phyloP scores from a whole-genome alignment of 2,888 invertebrate species.

The Geotrupes spiniger region DNA sequence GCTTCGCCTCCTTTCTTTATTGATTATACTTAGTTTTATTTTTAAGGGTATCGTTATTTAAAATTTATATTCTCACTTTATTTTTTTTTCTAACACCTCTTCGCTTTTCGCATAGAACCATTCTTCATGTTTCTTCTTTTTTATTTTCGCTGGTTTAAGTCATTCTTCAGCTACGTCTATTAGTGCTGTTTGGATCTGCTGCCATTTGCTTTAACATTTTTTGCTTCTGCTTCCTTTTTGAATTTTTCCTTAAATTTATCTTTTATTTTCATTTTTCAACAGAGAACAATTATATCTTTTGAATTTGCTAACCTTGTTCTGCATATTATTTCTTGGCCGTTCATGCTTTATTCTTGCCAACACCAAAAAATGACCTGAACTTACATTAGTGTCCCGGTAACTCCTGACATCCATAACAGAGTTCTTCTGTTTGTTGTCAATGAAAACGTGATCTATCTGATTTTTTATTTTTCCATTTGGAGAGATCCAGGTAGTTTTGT shows the following conservation, averaged over 20 bases:
- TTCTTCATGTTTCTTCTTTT: neutral
- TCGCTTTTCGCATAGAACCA: neutral
- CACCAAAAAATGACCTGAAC: constrained; percentile 3
- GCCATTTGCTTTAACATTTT: neutral
- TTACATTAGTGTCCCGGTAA: constrained; percentile 8
- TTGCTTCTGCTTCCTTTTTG: neutral
- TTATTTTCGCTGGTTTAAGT: neutral
- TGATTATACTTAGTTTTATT: neutral
- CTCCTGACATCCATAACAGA: constrained; percentile 12
- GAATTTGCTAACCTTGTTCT: neutral
- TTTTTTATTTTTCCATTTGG: constrained; percentile 11
- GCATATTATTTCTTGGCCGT: neutral
- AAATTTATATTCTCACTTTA: neutral
- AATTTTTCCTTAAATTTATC: neutral
- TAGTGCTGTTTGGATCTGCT: neutral
- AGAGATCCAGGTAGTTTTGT: constrained; percentile 13
- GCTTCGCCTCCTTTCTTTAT: neutral
- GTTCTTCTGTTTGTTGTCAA: constrained; percentile 8
- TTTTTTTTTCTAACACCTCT: neutral
- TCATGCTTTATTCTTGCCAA: neutral
- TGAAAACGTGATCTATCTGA: constrained; percentile 18
- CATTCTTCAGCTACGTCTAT: neutral
- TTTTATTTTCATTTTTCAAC: neutral
- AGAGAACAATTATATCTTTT: neutral
- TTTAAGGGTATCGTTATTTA: neutral